These are phyloP conservation scores for Ceyx margarethae DNA, from an alignment of 2,113 vertebrate species.

Conservation along the genomic window DNA sequence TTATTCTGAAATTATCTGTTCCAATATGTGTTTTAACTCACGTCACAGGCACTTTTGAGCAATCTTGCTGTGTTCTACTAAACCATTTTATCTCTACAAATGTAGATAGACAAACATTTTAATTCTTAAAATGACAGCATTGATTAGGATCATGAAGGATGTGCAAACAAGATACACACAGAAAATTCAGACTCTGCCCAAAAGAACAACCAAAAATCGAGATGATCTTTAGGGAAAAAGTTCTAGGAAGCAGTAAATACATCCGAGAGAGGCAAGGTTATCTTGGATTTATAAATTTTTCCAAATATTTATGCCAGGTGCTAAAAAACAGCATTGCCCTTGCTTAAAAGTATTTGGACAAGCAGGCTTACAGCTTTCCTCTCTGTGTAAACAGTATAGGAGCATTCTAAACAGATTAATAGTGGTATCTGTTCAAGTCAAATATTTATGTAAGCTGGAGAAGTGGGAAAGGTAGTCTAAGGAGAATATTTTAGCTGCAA, in stretches of 20 bases:
- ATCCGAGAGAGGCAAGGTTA: constrained; percentile 77
- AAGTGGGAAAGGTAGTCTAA: constrained; percentile 73
- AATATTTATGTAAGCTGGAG: constrained; percentile 87
- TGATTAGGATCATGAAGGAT: not conserved
- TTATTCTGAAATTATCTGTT: not conserved
- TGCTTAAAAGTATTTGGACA: constrained; percentile 77
- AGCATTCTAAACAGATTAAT: constrained; percentile 90
- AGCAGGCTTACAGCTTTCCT: constrained; percentile 82
- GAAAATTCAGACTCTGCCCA: not conserved
- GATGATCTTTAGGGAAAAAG: constrained; percentile 45
- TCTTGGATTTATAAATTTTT: constrained; percentile 83
- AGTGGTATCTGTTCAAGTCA: constrained; percentile 85
- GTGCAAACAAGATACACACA: not conserved
- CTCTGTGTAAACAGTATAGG: constrained; percentile 81
- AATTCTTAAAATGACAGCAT: not conserved
- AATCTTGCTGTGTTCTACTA: not conserved
- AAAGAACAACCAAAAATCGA: not conserved
- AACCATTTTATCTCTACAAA: not conserved
- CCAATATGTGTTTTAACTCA: not conserved
- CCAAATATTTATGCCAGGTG: constrained; percentile 97
- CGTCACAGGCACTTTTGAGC: not conserved
- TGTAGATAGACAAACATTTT: not conserved
- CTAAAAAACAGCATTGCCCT: constrained; percentile 78
- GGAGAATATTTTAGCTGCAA: constrained; percentile 71
- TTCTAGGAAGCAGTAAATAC: constrained; percentile 83